phyloP scores from a whole-genome alignment of 2,113 vertebrate species.

The Notarius lentiginosus region DNA sequence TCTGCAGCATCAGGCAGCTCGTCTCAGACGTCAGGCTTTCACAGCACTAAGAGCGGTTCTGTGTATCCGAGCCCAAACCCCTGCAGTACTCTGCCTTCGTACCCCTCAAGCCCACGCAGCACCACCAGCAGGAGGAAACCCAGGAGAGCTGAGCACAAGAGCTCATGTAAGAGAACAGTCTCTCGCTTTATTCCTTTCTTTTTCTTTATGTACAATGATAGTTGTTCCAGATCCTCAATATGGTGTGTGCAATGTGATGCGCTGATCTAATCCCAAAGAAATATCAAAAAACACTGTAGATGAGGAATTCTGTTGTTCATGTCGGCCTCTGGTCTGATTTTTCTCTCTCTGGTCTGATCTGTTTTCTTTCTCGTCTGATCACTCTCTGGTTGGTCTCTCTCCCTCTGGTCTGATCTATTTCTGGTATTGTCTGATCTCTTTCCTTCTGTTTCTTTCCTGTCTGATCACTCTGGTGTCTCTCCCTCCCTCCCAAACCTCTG shows the following conservation, averaged over 20 bases:
- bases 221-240: no score
- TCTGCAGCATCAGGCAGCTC: constrained; percentile 82
- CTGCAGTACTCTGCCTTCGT: constrained; percentile 63
- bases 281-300: not conserved
- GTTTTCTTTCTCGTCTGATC: not conserved
- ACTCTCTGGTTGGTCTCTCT: not conserved
- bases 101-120: constrained; percentile 85
- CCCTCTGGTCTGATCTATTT: not conserved
- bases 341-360: not conserved
- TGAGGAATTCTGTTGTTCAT: not conserved
- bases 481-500: not conserved
- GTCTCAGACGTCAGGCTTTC: constrained; percentile 81
- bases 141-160: constrained; percentile 87
- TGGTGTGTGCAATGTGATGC: not conserved
- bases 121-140: constrained; percentile 81
- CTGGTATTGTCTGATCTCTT: not conserved
- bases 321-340: not conserved
- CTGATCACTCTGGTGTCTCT: not conserved
- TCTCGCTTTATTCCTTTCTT: constrained; percentile 7
- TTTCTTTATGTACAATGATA: no score
- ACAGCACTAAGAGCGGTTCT: constrained; percentile 83
- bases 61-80: constrained; percentile 34
- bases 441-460: not conserved
- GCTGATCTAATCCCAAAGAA: not conserved
- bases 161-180: constrained; percentile 80